Evolutionary conservation across 2,113 vertebrate genomes (phyloP).

Genomic region (Sarotherodon lohbergeri): DNA sequence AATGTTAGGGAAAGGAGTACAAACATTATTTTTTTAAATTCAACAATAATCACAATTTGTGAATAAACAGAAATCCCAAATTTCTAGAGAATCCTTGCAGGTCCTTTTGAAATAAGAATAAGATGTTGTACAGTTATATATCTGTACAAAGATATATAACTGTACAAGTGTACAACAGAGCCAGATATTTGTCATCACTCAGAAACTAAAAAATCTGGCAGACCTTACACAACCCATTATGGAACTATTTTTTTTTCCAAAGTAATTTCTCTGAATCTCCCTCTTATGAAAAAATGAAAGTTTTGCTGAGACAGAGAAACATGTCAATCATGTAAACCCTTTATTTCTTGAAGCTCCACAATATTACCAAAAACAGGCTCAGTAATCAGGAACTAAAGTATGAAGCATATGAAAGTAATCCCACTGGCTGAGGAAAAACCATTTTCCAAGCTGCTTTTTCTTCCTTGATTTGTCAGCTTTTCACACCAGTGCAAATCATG

Average conservation of each 20-base stretch:
- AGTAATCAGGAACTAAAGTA: neutral
- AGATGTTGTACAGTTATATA: neutral
- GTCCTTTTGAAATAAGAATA: neutral
- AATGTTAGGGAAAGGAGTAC: neutral
- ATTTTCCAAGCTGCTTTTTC: neutral
- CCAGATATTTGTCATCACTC: neutral
- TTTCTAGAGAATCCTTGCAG: neutral
- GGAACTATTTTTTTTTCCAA: too few relatives aligned
- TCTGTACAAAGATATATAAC: too few relatives aligned
- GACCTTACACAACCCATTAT: neutral
- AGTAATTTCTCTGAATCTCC: neutral
- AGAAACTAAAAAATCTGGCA: neutral
- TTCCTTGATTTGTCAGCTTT: neutral
- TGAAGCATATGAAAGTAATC: neutral
- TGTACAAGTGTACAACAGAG: neutral
- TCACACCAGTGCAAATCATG: neutral
- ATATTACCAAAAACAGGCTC: neutral
- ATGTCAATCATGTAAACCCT: neutral
- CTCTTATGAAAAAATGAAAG: neutral
- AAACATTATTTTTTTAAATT: neutral
- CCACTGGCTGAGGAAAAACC: neutral
- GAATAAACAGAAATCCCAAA: neutral
- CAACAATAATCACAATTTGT: neutral
- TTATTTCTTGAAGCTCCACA: neutral
- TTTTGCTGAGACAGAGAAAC: neutral